Conservation (phyloP, 2,113 vertebrate species). For the Rhodinocichla rosea region DNA sequence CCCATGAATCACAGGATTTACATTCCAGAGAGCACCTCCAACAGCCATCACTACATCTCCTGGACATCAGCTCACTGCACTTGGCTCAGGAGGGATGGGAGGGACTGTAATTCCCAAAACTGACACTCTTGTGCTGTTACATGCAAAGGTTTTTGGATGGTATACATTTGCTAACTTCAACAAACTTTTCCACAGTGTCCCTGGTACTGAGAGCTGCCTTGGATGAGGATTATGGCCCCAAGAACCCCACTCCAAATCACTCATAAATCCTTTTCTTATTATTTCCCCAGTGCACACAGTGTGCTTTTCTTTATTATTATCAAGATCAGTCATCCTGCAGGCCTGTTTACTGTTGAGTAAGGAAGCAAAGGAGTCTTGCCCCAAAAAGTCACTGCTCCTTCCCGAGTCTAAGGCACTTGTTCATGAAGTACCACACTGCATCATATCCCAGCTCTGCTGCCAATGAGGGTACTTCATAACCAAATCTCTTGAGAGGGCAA, state of each 20-base stretch:
- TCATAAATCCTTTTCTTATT: not conserved
- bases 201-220: not conserved
- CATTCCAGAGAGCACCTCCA: not conserved
- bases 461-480: not conserved
- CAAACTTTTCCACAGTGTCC: not conserved
- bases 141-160: not conserved
- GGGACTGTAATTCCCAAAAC: not conserved
- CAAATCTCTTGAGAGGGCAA: not conserved
- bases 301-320: not conserved
- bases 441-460: not conserved
- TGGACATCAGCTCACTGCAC: not conserved
- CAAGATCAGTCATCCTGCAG: not conserved
- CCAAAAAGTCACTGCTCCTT: not conserved
- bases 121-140: not conserved
- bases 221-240: accelerated
- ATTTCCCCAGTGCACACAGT: not conserved
- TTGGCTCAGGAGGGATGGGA: not conserved
- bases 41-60: not conserved
- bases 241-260: not conserved
- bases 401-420: not conserved
- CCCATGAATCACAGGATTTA: not conserved
- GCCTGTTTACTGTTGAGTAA: not conserved
- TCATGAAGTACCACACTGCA: not conserved
- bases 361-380: not conserved
- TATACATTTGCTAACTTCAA: not conserved